These are phyloP conservation scores for Sciurus carolinensis DNA, from an alignment of 2,797 vertebrate genomes.

Conservation along the genomic window DNA sequence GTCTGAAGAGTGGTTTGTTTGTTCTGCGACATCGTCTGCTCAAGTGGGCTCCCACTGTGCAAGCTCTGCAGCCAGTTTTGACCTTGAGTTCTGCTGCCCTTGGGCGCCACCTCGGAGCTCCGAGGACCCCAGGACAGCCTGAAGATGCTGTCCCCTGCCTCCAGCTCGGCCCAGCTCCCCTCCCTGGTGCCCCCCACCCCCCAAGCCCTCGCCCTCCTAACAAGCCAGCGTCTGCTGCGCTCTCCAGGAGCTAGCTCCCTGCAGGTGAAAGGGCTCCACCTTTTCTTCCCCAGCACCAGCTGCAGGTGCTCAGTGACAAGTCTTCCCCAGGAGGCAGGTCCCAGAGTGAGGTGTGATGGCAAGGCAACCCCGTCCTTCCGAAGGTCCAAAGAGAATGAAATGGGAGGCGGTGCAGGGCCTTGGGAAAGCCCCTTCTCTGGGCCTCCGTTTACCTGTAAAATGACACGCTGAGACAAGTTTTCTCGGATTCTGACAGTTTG, in stretches of 20 bases:
- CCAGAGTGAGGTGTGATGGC: background rate
- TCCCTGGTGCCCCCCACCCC: no score
- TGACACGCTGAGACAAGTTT: background rate
- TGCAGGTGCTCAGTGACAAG: background rate
- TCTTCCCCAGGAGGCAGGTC: background rate
- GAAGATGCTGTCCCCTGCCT: background rate
- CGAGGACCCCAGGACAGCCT: background rate
- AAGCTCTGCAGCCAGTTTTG: background rate
- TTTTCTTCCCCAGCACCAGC: background rate
- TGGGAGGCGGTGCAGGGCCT: no score
- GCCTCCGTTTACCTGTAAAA: no score
- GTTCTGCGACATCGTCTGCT: background rate
- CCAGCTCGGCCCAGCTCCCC: background rate
- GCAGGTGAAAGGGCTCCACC: background rate
- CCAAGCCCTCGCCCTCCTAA: background rate
- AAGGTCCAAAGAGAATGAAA: background rate
- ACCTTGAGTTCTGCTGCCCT: background rate
- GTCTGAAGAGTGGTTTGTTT: no score
- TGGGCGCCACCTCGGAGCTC: background rate
- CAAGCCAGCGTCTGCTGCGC: background rate
- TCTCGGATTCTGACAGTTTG: no score
- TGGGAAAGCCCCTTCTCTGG: background rate
- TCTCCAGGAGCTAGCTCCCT: background rate
- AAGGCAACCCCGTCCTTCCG: no score
- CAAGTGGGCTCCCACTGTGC: background rate